A percentile compares a stretch with the other conserved stretches of the same genome.
Conservation (phyloP, 2,797 vertebrate species). For the Pseudochirops corinnae region DNA sequence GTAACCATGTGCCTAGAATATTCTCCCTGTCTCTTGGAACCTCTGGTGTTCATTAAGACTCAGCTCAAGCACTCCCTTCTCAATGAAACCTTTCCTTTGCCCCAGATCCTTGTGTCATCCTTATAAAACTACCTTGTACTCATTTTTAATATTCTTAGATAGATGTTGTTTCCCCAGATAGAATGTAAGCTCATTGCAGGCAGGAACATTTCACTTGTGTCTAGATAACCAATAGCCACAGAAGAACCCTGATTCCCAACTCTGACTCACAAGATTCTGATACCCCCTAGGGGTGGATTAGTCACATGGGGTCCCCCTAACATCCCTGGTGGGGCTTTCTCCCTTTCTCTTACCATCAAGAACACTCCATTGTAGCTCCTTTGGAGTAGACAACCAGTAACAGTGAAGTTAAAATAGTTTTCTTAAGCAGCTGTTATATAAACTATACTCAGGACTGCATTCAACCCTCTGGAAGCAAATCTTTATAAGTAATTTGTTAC, state of each 20-base stretch:
- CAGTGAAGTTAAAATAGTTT: constrained; percentile 13
- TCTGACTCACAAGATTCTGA: not conserved
- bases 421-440: not conserved
- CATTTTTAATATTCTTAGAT: not conserved
- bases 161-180: not conserved
- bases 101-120: not conserved
- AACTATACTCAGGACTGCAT: not conserved
- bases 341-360: not conserved
- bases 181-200: not conserved
- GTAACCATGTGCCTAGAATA: not conserved
- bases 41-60: not conserved
- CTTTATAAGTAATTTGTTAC: not conserved
- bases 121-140: not conserved
- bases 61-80: not conserved
- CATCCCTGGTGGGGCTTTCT: not conserved
- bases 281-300: not conserved
- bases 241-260: not conserved
- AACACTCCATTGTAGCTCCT: not conserved
- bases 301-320: not conserved
- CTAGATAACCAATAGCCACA: not conserved
- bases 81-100: not conserved
- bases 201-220: not conserved
- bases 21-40: not conserved
- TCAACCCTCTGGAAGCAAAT: constrained; percentile 46
- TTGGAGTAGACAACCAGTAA: not conserved